Base-by-base conservation (phyloP, 92 coral and sea anemone species). In the Zoanthus gigantus region DNA sequence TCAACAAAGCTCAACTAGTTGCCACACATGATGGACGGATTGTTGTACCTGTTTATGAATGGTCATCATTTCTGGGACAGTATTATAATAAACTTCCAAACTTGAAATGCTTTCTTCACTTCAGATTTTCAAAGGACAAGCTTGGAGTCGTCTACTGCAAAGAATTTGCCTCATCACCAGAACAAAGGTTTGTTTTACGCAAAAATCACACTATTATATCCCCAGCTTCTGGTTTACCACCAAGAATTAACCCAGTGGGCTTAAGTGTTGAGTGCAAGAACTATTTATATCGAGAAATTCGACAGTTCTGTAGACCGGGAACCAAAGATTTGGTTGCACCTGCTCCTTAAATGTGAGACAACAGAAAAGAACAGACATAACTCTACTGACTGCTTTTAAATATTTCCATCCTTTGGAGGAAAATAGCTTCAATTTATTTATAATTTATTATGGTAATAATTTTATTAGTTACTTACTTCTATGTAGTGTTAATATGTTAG, bases 261-360 rank as follows among this genome's bases (percentile, higher is more conserved):
- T 73, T 80, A 6, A 3, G 52, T 47, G 83, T 44, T 45, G 67
- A 78, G 61, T 7, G 65, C 48, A 78, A 52, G 83, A 78, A 78
- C 83, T 78, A 48, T 30, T 47, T 78, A 53, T 54, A 78, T 46
- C 67, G 83, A 5, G 67, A 78, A 30, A 78, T 3, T 47, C 52
- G 52, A 3, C 52, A 47, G 7, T 47, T 47, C 52, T 47, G 52
- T 47, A 47, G 52, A 44, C 9, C 30, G 83, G 82, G 82, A 30
- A 77, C 82, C 9, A 63, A 77, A 15, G 13, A 77, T 34, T 13
- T 77, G 8, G 67, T 47, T 47, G 52, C 52, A 47, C 7, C 52
- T 47, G 52, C 52, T 47, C 52, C 52, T 3, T 47, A 47, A 47
- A 47, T 3, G 4, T 3, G 7, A 47, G 4, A 47, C 52, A 47